Conservation (phyloP, 2,888 invertebrate species). For the Amblyjoppa fuscipennis region DNA sequence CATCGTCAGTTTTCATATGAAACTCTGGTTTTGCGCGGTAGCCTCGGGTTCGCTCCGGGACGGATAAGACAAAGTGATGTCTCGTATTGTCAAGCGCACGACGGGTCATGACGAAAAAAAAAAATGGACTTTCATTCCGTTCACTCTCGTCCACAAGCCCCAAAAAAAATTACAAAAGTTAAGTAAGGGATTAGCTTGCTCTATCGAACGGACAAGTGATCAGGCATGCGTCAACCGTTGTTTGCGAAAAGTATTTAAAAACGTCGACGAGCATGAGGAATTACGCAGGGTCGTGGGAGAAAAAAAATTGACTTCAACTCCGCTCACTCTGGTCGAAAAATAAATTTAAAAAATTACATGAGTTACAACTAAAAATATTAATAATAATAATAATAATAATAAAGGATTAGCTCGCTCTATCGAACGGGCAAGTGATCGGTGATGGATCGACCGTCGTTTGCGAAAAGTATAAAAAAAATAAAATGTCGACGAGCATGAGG, state of each 20-base stretch:
- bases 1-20: slow-evolving; percentile 51
- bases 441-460: not conserved
- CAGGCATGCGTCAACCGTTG: not conserved
- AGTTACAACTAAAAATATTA: slow-evolving; percentile 5
- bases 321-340: slow-evolving; percentile 36
- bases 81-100: slow-evolving; percentile 13
- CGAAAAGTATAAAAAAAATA: not conserved
- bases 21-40: slow-evolving; percentile 20
- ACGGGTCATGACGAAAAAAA: not conserved
- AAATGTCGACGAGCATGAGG: slow-evolving; percentile 34
- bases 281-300: not conserved
- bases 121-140: slow-evolving; percentile 14
- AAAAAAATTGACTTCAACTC: slow-evolving; percentile 4
- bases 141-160: slow-evolving; percentile 40
- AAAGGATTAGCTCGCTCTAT: not conserved
- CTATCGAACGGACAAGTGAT: not conserved
- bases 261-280: not conserved
- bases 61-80: slow-evolving; percentile 7
- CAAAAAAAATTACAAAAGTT: slow-evolving; percentile 25
- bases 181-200: not conserved
- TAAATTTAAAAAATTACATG: slow-evolving; percentile 24
- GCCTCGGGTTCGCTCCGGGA: slow-evolving; percentile 12
- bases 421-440: not conserved
- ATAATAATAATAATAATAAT: not conserved
- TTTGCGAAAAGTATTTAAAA: not conserved